Base-by-base conservation (phyloP, 2,888 invertebrate species). In the Melanostoma scalare region DNA sequence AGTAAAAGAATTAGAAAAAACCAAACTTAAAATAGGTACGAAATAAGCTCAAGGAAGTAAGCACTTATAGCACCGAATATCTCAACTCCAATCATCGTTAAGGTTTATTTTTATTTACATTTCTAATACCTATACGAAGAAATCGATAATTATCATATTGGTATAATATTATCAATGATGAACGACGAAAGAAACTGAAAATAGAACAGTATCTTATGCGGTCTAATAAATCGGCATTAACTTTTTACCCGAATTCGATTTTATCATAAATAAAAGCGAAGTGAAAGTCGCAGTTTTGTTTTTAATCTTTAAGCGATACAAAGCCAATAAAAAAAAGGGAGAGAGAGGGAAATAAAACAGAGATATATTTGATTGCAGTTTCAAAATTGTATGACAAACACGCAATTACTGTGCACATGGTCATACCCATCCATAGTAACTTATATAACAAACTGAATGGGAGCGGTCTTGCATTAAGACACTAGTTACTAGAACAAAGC, bases 191-290 rank as follows among this genome's bases (percentile, higher is more conserved):
- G 63, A 63, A 50, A 63, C 50, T 50, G 3, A 50, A 63, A 50
- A 63, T 63, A 63, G 63, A 63, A 63, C 61, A 63, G 1, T 60
- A 9, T 36, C 5, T n/a, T 36, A 48, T 48, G 46, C 50, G 63
- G 63, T 63, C 63, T 31, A 63, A 63, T 63, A 63, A 50, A 63
- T 63, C 6, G 63, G 63, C 38, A 63, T 50, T 63, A 48, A 31
- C 3, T 38, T 3, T 63, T 63, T 50, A 50, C 50, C 6, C 38
- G n/a, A 38, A 31, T 10, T 30, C 36, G 36, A 20, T 46, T 50
- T 58, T 58, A 6, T 10, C 6, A 8, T 30, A 9, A 35, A 35
- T 2, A 63, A 20, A 61, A 20, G 30, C 9, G 6, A 48, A 63
- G 61, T 63, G 61, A 63, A 63, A 63, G 61, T 48, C 10, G 20